phyloP scores from a whole-genome alignment of 1,140 invertebrate species.

The Brachionus sp. region DNA sequence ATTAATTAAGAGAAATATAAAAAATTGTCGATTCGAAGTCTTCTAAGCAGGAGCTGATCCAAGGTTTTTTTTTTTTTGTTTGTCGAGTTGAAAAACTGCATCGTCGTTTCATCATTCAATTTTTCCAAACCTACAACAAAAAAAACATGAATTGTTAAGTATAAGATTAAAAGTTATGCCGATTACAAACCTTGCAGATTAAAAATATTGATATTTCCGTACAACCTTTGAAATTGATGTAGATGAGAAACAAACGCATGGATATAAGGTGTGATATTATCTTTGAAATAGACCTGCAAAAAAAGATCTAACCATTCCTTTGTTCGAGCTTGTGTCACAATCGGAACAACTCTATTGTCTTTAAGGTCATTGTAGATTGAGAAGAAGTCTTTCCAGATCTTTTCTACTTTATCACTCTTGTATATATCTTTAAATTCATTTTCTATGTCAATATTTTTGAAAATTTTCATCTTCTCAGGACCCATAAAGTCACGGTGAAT shows the following conservation, averaged over 20 bases:
- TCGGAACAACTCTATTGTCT: background rate
- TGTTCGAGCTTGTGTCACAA: background rate
- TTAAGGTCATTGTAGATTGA: background rate
- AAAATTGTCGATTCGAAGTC: background rate
- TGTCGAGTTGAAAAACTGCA: background rate
- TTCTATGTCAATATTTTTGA: background rate
- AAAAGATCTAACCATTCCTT: background rate
- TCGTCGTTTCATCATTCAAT: background rate
- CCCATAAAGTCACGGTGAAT: background rate
- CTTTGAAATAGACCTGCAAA: background rate
- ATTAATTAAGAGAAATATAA: background rate
- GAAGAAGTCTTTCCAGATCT: slow-evolving; percentile 5
- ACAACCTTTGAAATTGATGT: background rate
- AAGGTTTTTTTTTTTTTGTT: background rate
- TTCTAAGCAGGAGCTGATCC: background rate
- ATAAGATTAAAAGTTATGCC: slow-evolving; percentile 1
- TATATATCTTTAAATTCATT: background rate
- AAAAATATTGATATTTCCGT: slow-evolving; percentile 4
- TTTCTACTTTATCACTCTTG: background rate
- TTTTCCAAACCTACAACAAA: background rate
- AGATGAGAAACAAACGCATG: background rate
- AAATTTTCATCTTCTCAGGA: background rate
- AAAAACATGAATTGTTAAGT: background rate
- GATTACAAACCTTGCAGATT: background rate
- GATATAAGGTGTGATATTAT: background rate